phyloP scores from a whole-genome alignment of 2,888 invertebrate genomes.

The Eulithis testata region DNA sequence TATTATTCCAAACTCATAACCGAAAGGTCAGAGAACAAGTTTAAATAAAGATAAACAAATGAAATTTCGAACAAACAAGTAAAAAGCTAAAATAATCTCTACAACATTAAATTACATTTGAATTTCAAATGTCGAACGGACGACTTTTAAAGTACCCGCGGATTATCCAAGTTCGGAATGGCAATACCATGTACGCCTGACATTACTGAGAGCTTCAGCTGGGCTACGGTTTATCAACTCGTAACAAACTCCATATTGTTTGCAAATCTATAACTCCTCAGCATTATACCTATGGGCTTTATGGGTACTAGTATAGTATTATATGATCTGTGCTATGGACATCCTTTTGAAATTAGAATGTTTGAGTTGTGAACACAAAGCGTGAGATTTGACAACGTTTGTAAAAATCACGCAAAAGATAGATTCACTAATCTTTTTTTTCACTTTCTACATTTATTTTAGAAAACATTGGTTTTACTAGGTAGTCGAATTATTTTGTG shows the following conservation, averaged over 20 bases:
- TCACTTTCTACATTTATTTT: too few relatives aligned
- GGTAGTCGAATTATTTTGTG: too few relatives aligned
- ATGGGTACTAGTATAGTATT: too few relatives aligned
- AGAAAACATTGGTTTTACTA: too few relatives aligned
- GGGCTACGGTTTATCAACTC: conserved; percentile 15
- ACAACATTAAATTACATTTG: conserved; percentile 27
- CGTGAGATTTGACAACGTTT: too few relatives aligned
- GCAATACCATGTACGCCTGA: conserved; percentile 39
- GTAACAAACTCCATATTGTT: conserved; percentile 13
- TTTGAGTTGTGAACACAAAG: too few relatives aligned
- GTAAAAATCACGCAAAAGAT: too few relatives aligned
- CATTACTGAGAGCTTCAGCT: conserved; percentile 27
- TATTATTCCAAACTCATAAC: too few relatives aligned
- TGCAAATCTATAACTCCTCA: neutral
- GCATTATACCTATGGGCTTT: too few relatives aligned
- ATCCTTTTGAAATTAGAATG: neutral
- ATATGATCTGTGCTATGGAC: too few relatives aligned
- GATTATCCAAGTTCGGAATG: conserved; percentile 41
- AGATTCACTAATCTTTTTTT: too few relatives aligned
- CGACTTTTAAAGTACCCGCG: conserved; percentile 31
- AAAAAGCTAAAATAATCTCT: conserved; percentile 25
- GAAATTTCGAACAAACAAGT: conserved; percentile 17
- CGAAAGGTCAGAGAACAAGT: neutral
- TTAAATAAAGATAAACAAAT: conserved; percentile 6
- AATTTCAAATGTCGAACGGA: conserved; percentile 26